Base-by-base conservation (phyloP, 1,140 invertebrate species). In the Goniozus legneri region DNA sequence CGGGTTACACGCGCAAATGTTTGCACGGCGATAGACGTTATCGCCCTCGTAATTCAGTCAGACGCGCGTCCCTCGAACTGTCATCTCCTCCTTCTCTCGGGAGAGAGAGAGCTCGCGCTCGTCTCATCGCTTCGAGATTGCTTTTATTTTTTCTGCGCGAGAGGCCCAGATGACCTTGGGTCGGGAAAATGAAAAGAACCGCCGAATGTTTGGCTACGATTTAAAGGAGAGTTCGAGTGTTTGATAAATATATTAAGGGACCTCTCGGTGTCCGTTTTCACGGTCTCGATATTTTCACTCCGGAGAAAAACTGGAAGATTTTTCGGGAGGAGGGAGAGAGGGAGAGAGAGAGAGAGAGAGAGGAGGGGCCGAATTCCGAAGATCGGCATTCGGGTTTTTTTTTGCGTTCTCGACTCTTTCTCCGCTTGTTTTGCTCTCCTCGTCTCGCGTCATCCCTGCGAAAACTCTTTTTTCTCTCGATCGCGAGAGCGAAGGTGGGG, bases 211-310 rank as follows among this genome's bases (percentile, higher is more conserved):
- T 63, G 60, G 60, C 62, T 51, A 58, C 59, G 62, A 66, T 69
- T 69, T 62, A 64, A 71, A 58, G 40, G 40, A 52, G 54, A 64
- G 64, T 70, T 62, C 30, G 49, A 37, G 48, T 67, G 64, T 70
- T 70, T 69, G 64, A 68, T 69, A 69, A 70, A 69, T 60, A 64
- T 62, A 70, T 70, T 68, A 69, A 52, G 55, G 64, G 46, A 55
- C n/a, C n/a, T n/a, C n/a, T n/a, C n/a, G n/a, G n/a, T n/a, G n/a
- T n/a, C n/a, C n/a, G n/a, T n/a, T n/a, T n/a, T n/a, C n/a, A n/a
- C 24, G 24, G 24, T 6, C 24, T 27, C 24, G 24, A 27, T 27
- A 10, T 6, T 27, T 27, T 27, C n/a, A n/a, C n/a, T n/a, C n/a
- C n/a, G n/a, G n/a, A n/a, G n/a, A n/a, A n/a, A n/a, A n/a, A n/a